phyloP scores from a whole-genome alignment of 35 echinoderm and acorn worm species.

The Patiria miniata region DNA sequence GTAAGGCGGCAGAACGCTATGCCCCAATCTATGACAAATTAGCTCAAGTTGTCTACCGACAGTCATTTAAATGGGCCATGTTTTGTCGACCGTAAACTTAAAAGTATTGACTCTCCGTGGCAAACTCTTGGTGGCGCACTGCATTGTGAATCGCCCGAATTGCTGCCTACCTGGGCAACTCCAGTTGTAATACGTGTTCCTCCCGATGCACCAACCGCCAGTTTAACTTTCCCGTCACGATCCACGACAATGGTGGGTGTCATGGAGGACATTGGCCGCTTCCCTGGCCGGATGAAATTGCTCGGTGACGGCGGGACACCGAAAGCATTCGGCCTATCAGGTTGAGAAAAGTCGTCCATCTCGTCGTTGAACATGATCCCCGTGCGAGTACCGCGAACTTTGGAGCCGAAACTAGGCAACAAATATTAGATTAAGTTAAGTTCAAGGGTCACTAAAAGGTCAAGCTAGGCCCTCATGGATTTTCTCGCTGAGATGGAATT shows the following conservation, averaged over 20 bases:
- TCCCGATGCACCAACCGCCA: conserved; percentile 70
- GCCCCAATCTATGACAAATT: too few species aligned
- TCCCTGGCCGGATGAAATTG: conserved; percentile 80
- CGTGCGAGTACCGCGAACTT: conserved; percentile 60
- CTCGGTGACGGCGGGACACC: conserved; percentile 58
- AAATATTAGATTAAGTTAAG: too few species aligned
- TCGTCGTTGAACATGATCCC: conserved; percentile 91
- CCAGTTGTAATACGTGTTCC: conserved; percentile 69
- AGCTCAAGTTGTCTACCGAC: too few species aligned
- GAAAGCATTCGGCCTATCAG: conserved; percentile 45
- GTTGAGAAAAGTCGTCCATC: conserved; percentile 90
- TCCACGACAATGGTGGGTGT: conserved; percentile 55
- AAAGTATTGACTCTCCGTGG: too few species aligned
- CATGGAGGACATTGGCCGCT: conserved; percentile 86
- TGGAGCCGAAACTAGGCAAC: conserved; percentile 74
- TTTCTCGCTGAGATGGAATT: too few species aligned
- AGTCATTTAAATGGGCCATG: too few species aligned
- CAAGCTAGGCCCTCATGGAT: too few species aligned
- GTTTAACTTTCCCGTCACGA: conserved; percentile 6
- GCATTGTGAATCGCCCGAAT: neutral
- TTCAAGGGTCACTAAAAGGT: too few species aligned
- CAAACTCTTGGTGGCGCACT: too few species aligned
- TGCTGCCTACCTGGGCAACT: conserved; percentile 35
- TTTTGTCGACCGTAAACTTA: too few species aligned
- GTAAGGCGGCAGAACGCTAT: too few species aligned